Percentiles rank a stretch among this genome's conserved stretches.
These are phyloP conservation scores for Nyctalus aviator DNA, from an alignment of 2,797 vertebrate genomes.

Conservation along the genomic window DNA sequence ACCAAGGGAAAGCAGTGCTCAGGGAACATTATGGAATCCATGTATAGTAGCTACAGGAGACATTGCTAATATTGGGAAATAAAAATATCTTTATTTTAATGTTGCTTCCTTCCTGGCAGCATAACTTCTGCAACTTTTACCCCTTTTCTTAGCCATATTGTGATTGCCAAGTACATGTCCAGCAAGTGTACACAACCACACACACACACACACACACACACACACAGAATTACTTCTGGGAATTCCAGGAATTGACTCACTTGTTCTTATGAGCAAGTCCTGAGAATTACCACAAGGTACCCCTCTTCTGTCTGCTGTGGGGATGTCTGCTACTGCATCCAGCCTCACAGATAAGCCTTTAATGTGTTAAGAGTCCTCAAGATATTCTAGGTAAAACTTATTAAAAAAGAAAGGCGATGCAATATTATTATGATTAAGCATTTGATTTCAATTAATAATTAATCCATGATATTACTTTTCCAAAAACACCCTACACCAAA, in stretches of 20 bases:
- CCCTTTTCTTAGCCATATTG: not conserved
- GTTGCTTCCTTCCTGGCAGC: not conserved
- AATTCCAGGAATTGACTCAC: not conserved
- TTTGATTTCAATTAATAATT: not conserved
- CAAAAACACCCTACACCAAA: not conserved
- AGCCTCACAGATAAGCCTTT: not conserved
- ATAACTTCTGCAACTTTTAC: not conserved
- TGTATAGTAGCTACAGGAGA: not conserved
- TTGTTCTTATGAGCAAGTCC: not conserved
- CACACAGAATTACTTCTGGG: not conserved
- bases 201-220: not conserved
- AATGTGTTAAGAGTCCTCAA: not conserved
- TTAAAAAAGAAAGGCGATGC: not conserved
- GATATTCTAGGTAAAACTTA: not conserved
- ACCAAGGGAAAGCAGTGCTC: not conserved
- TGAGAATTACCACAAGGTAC: not conserved
- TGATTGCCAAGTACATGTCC: not conserved
- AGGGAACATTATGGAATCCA: not conserved
- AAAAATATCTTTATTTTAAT: slow-evolving; percentile 26
- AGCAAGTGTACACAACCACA: not conserved
- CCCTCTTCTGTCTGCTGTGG: not conserved
- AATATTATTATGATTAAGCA: not conserved
- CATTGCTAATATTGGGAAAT: not conserved
- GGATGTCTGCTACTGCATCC: not conserved
- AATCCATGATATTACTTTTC: slow-evolving; percentile 19